phyloP scores from a whole-genome alignment of 2,113 vertebrate species.

The Phyllopteryx taeniolatus region DNA sequence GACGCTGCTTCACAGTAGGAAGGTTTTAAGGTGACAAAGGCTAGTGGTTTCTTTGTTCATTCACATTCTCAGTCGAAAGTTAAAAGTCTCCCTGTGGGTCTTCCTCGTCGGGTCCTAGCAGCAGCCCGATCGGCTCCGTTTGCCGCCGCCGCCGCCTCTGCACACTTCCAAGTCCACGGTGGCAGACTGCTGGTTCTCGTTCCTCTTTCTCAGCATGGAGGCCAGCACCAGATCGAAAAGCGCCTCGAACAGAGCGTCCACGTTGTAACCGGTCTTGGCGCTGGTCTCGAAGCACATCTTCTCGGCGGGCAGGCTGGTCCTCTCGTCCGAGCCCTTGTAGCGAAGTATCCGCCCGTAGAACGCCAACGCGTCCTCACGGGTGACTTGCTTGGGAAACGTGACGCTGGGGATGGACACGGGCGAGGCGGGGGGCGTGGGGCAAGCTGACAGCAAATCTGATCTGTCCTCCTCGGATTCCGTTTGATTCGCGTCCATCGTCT shows the following conservation, averaged over 20 bases:
- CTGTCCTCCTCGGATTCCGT: conserved; percentile 19
- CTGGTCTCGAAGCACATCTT: conserved; percentile 97
- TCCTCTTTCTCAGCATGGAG: conserved; percentile 79
- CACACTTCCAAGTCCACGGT: conserved; percentile 81
- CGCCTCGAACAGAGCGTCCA: conserved; percentile 88
- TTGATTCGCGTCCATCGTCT: conserved; percentile 25
- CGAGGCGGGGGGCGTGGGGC: conserved; percentile 42
- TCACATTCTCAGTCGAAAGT: conserved; percentile 4
- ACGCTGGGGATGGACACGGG: conserved; percentile 42
- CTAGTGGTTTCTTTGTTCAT: conserved; percentile 8
- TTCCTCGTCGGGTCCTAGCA: conserved; percentile 37
- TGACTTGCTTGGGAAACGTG: conserved; percentile 75
- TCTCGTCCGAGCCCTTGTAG: conserved; percentile 87
- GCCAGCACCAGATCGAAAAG: conserved; percentile 90
- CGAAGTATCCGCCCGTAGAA: conserved; percentile 87
- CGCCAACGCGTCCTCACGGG: conserved; percentile 77
- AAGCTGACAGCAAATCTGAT: conserved; percentile 37
- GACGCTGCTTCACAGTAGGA: neutral
- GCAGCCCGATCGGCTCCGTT: conserved; percentile 42
- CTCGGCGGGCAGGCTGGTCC: conserved; percentile 79
- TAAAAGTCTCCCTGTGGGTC: neutral
- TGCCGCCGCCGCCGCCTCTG: conserved; percentile 50
- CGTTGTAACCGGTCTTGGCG: conserved; percentile 90
- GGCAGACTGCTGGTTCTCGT: conserved; percentile 69
- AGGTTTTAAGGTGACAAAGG: neutral